Evolutionary conservation across 2,797 vertebrate species (phyloP).

Genomic region (Dromococcyx pavoninus): DNA sequence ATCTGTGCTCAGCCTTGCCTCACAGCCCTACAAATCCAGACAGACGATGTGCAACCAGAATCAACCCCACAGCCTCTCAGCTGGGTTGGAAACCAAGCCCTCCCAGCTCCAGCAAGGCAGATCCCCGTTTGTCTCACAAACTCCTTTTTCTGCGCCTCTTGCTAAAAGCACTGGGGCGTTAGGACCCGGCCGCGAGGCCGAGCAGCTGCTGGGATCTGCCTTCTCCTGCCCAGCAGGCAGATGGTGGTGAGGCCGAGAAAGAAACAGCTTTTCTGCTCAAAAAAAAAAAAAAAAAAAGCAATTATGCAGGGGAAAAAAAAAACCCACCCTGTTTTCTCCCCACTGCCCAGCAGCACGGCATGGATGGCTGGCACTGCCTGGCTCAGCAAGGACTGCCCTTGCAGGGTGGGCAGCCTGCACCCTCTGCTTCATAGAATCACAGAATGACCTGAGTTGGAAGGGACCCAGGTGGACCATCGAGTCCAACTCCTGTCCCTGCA

Average conservation of each 20-base stretch:
- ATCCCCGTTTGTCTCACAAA: neutral
- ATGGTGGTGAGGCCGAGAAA: conserved; percentile 23
- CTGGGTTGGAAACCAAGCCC: neutral
- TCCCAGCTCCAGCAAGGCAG: neutral
- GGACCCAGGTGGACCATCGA: too few species aligned
- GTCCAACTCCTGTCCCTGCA: too few species aligned
- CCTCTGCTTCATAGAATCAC: neutral
- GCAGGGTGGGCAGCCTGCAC: neutral
- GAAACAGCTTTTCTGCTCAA: neutral
- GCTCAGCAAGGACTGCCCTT: neutral
- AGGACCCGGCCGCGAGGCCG: neutral
- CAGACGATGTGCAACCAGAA: neutral
- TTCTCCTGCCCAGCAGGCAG: conserved; percentile 31
- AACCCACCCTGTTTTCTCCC: neutral
- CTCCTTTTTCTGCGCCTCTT: neutral
- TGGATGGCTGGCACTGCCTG: conserved; percentile 28
- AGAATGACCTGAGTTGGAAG: too few species aligned
- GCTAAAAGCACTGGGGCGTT: neutral
- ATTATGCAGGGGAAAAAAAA: neutral
- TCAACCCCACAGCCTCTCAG: neutral
- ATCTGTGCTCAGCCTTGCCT: neutral
- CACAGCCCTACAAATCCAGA: neutral
- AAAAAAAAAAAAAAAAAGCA: neutral
- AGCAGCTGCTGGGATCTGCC: conserved; percentile 43
- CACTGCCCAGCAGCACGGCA: accelerated